Percentiles rank a stretch among this genome's conserved stretches.
Conservation (phyloP, 2,888 invertebrate genomes). For the Mythimna ferrago region DNA sequence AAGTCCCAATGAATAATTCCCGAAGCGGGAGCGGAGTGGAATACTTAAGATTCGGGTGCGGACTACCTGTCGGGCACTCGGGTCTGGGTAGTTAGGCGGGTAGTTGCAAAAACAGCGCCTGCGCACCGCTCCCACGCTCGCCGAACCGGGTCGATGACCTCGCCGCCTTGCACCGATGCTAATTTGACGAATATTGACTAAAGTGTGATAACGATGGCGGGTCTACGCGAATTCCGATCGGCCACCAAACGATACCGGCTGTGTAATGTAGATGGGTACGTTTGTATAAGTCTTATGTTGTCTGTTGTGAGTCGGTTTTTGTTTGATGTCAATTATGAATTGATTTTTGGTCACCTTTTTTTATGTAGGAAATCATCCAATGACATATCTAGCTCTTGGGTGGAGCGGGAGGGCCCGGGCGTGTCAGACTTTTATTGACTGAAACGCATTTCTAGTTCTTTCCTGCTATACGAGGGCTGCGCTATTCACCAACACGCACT, state of each 20-base stretch:
- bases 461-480: too few species aligned
- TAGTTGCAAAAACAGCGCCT: constrained; percentile 84
- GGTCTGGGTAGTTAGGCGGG: constrained; percentile 67
- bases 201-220: constrained; percentile 66
- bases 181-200: constrained; percentile 84
- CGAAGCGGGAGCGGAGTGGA: constrained; percentile 54
- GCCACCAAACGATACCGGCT: constrained; percentile 58
- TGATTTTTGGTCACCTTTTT: neutral
- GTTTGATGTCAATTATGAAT: constrained; percentile 10
- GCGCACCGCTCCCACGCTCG: constrained; percentile 82
- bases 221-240: constrained; percentile 64
- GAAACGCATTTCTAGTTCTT: too few species aligned
- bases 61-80: constrained; percentile 68
- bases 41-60: constrained; percentile 71
- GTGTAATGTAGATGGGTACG: constrained; percentile 10
- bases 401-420: too few species aligned
- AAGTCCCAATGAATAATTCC: constrained; percentile 60
- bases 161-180: constrained; percentile 82
- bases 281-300: constrained; percentile 19
- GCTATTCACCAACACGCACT: too few species aligned
- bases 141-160: constrained; percentile 79
- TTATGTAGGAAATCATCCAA: neutral
- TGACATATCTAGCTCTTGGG: too few species aligned
- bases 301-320: constrained; percentile 10
- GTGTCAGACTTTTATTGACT: too few species aligned